Percentiles rank a stretch among this genome's conserved stretches.
Evolutionary conservation across 2,113 vertebrate genomes (phyloP).

Genomic region (Pardalotus punctatus): DNA sequence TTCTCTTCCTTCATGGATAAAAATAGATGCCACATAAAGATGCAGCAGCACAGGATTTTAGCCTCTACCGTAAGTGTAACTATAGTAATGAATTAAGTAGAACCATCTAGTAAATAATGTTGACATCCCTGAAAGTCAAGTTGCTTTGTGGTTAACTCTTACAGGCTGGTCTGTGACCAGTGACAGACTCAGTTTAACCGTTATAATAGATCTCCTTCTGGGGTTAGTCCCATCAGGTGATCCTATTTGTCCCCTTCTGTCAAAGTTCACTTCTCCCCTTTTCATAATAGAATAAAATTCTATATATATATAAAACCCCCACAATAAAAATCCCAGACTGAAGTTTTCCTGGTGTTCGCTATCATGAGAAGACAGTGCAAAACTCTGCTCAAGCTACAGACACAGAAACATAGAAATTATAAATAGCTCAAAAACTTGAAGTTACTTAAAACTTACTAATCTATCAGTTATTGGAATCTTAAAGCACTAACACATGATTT

Average conservation of each 20-base stretch:
- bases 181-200: background rate
- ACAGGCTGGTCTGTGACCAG: background rate
- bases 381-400: background rate
- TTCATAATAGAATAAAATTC: too few relatives aligned
- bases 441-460: background rate
- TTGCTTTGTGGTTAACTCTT: background rate
- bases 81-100: slow-evolving; percentile 28
- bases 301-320: too few relatives aligned
- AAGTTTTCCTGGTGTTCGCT: background rate
- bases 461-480: background rate
- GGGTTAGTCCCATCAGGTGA: background rate
- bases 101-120: background rate
- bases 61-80: background rate
- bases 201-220: background rate
- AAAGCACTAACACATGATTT: background rate
- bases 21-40: background rate
- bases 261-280: background rate
- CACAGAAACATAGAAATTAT: background rate
- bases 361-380: background rate
- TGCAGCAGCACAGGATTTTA: background rate
- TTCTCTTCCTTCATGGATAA: background rate
- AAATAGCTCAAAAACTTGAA: background rate
- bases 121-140: background rate
- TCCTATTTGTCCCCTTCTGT: background rate
- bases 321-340: rapidly evolving